Percentiles rank a stretch among this genome's conserved stretches.
phyloP scores from a whole-genome alignment of 2,888 invertebrate genomes.

The Polyommatus icarus region DNA sequence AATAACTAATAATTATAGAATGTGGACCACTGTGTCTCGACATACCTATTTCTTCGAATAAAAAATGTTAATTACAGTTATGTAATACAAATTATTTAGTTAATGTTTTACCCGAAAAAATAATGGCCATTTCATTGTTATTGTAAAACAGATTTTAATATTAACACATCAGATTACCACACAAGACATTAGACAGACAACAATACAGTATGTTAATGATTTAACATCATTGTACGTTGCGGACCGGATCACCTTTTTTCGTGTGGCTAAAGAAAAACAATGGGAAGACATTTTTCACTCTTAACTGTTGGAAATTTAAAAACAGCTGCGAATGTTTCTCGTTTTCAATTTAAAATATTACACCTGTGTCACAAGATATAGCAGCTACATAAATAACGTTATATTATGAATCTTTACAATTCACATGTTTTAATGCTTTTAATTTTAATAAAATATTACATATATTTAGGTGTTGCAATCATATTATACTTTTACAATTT shows the following conservation, averaged over 20 bases:
- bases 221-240: slow-evolving; percentile 27
- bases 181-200: slow-evolving; percentile 18
- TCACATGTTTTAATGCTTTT: background rate
- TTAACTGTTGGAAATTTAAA: slow-evolving; percentile 52
- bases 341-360: slow-evolving; percentile 15
- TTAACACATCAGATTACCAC: background rate
- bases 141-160: background rate
- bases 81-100: background rate
- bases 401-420: background rate
- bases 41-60: background rate
- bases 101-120: background rate
- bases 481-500: no score
- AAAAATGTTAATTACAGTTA: background rate
- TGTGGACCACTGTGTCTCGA: background rate
- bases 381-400: slow-evolving; percentile 1
- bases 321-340: slow-evolving; percentile 42
- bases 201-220: slow-evolving; percentile 15
- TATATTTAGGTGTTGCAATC: no score
- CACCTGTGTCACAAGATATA: background rate
- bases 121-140: background rate
- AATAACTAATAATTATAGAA: background rate
- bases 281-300: slow-evolving; percentile 56
- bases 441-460: no score
- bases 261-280: slow-evolving; percentile 51
- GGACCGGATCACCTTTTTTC: slow-evolving; percentile 36